phyloP scores from a whole-genome alignment of 1,140 invertebrate genomes.

The Drosophila tropicalis region DNA sequence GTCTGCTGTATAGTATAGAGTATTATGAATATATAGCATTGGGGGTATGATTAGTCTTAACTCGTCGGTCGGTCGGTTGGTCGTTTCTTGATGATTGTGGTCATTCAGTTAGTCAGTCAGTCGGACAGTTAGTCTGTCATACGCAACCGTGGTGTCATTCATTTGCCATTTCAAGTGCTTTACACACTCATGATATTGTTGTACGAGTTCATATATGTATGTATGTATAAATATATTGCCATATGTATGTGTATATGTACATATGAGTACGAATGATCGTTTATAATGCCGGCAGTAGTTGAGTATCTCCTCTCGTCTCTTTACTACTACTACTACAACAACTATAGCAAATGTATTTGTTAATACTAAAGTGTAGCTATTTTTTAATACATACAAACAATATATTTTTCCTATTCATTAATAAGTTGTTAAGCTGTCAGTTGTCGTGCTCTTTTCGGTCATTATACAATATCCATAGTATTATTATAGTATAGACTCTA shows the following conservation, averaged over 20 bases:
- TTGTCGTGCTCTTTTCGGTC: slow-evolving; percentile 64
- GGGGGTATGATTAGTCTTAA: slow-evolving; percentile 79
- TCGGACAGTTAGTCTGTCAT: slow-evolving; percentile 39
- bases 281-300: slow-evolving; percentile 57
- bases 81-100: neutral
- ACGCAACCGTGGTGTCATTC: slow-evolving; percentile 69
- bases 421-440: slow-evolving; percentile 76
- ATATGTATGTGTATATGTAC: slow-evolving; percentile 21
- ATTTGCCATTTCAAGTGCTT: slow-evolving; percentile 79
- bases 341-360: slow-evolving; percentile 26
- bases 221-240: slow-evolving; percentile 17
- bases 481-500: slow-evolving; percentile 37
- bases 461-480: slow-evolving; percentile 38
- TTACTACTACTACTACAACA: too few relatives aligned
- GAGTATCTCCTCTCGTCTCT: slow-evolving; percentile 51
- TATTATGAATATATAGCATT: slow-evolving; percentile 55
- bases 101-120: slow-evolving; percentile 25
- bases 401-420: slow-evolving; percentile 64
- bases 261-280: slow-evolving; percentile 26
- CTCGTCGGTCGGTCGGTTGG: slow-evolving; percentile 50
- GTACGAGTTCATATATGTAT: slow-evolving; percentile 23
- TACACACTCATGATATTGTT: slow-evolving; percentile 58
- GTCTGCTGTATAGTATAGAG: slow-evolving; percentile 18
- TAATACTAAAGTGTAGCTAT: slow-evolving; percentile 69
- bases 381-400: slow-evolving; percentile 1